A percentile compares a stretch with the other conserved stretches of the same genome.
phyloP scores from a whole-genome alignment of 2,113 vertebrate species.

The Nibea albiflora region DNA sequence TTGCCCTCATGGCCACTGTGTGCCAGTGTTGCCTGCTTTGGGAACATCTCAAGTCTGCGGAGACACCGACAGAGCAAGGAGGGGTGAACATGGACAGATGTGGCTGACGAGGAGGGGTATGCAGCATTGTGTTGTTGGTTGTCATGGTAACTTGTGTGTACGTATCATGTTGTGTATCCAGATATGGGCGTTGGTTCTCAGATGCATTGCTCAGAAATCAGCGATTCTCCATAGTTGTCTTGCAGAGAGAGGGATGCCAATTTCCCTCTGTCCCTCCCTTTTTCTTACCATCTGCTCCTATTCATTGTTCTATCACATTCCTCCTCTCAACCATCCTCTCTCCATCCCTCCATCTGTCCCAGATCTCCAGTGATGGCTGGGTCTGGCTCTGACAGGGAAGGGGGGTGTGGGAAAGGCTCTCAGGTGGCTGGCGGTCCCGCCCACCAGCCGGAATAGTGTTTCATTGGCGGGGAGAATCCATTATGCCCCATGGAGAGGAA shows the following conservation, averaged over 20 bases:
- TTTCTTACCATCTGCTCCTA: constrained; percentile 62
- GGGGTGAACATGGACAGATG: constrained; percentile 45
- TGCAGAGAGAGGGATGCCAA: constrained; percentile 34
- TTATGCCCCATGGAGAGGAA: constrained; percentile 79
- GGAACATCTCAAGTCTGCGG: constrained; percentile 3
- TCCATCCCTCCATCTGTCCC: constrained; percentile 63
- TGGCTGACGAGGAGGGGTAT: constrained; percentile 32
- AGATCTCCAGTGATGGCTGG: constrained; percentile 57
- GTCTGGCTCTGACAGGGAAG: constrained; percentile 51
- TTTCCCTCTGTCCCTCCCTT: constrained; percentile 13
- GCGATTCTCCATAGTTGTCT: constrained; percentile 51
- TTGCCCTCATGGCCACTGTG: constrained; percentile 63
- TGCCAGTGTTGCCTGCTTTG: constrained; percentile 65
- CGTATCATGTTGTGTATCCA: constrained; percentile 55
- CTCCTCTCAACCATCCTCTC: constrained; percentile 40
- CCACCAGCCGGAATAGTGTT: constrained; percentile 76
- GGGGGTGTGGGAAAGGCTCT: constrained; percentile 76
- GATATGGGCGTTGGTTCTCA: constrained; percentile 59
- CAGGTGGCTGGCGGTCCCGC: constrained; percentile 71
- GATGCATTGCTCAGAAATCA: constrained; percentile 61
- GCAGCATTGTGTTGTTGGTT: constrained; percentile 44
- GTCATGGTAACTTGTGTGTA: constrained; percentile 51
- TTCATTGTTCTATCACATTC: constrained; percentile 55
- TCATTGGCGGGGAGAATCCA: constrained; percentile 84
- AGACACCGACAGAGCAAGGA: constrained; percentile 3